Evolutionary conservation across 2,888 invertebrate species (phyloP).

Genomic region (Apodemia mormo): DNA sequence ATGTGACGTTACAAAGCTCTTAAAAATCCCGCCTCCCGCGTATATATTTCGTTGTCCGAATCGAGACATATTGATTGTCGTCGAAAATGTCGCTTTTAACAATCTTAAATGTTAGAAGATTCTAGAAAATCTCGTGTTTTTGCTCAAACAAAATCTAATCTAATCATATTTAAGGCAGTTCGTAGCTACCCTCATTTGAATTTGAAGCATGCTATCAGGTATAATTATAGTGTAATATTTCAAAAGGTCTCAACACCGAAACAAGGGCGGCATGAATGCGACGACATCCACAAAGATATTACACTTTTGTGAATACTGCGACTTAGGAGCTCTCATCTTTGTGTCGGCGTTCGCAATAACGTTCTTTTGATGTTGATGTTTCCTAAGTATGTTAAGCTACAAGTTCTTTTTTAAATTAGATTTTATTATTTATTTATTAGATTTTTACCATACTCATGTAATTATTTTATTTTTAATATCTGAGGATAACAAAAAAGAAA

Average conservation of each 20-base stretch:
- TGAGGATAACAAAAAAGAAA: too few relatives aligned
- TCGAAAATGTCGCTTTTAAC: too few relatives aligned
- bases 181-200: conserved; percentile 5
- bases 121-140: too few relatives aligned
- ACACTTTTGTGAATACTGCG: conserved; percentile 10
- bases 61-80: too few relatives aligned
- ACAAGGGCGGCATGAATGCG: conserved; percentile 20
- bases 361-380: conserved; percentile 2
- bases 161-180: not conserved
- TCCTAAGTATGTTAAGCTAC: conserved; percentile 1
- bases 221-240: conserved; percentile 21
- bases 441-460: not conserved
- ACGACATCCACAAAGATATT: conserved; percentile 2
- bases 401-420: not conserved
- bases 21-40: too few relatives aligned
- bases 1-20: too few relatives aligned
- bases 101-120: too few relatives aligned
- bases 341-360: not conserved
- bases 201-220: not conserved
- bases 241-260: conserved; percentile 19
- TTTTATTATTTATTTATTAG: not conserved
- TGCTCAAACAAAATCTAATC: not conserved
- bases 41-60: too few relatives aligned
- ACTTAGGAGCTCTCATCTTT: conserved; percentile 9
- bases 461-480: too few relatives aligned